Evolutionary conservation across 2,888 invertebrate species (phyloP), one percentile per base, ranked within the genome.

Genomic region (Neocrepidodera transversa): DNA sequence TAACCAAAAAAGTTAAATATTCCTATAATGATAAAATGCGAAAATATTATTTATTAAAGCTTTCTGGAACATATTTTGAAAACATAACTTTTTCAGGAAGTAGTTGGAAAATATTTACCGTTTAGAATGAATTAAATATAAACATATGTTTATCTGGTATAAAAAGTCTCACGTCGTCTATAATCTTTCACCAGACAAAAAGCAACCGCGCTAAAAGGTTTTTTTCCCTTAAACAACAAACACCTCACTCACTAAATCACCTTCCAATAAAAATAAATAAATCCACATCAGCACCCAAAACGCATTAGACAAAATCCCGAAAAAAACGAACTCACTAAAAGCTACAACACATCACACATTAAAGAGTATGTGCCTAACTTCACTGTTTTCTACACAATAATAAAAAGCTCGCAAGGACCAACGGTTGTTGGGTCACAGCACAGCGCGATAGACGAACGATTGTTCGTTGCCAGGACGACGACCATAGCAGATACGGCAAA

Each of bases 401-500:
- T 55, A 55, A 55, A 62, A 58, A 62, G 54, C 53, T 10, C n/a
- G 13, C n/a, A n/a, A 42, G 16, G 4, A 2, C 20, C 42, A n/a
- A 10, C 13, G 17, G 18, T 18, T 23, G 42, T 11, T 42, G 8
- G 40, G 40, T 18, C 40, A 40, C 17, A n/a, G n/a, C n/a, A n/a
- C n/a, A n/a, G 36, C 17, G 36, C 45, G 52, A 58, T 57, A 45
- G 47, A 20, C 47, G 43, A 35, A n/a, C 51, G 55, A 60, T 62
- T 52, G 18, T 32, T 55, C 51, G 64, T 67, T 66, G 58, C 65
- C 59, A 64, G 56, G 65, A 60, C 43, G 60, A 66, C 23, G 20
- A 42, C 20, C 18, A 18, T 42, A 20, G 60, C 62, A 58, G 65
- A 64, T 62, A 28, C 28, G 28, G 23, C 28, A 4, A 28, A 28